A percentile compares a stretch with the other conserved stretches of the same genome.
These are phyloP conservation scores for Notodonta dromedarius DNA, from an alignment of 2,888 invertebrate species.

Conservation along the genomic window DNA sequence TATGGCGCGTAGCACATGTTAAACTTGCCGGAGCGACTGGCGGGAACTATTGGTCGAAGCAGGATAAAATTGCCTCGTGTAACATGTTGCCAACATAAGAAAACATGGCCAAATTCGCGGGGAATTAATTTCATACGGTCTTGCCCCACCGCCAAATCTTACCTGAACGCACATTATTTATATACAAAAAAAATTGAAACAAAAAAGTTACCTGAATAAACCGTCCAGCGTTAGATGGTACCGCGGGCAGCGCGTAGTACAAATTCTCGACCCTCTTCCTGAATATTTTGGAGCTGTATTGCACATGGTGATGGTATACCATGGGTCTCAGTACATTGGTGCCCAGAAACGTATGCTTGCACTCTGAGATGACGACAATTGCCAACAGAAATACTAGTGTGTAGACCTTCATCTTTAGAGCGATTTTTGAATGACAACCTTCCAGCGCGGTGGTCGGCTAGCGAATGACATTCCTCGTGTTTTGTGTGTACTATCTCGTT, in stretches of 20 bases:
- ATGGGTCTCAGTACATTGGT: conserved; percentile 9
- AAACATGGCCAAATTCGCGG: too few relatives aligned
- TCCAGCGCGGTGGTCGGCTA: too few relatives aligned
- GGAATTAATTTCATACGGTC: too few relatives aligned
- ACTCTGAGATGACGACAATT: background rate
- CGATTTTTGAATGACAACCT: background rate
- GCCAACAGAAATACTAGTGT: background rate
- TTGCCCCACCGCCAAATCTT: too few relatives aligned
- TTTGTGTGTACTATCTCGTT: too few relatives aligned
- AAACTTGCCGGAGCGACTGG: too few relatives aligned
- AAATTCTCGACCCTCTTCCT: conserved; percentile 50
- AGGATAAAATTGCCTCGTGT: too few relatives aligned
- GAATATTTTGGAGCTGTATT: conserved; percentile 35
- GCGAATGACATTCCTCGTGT: too few relatives aligned
- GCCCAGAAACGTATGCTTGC: background rate
- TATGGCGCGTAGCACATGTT: too few relatives aligned
- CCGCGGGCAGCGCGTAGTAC: conserved; percentile 33
- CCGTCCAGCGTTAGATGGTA: conserved; percentile 17
- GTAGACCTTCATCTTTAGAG: background rate
- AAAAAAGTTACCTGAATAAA: conserved; percentile 31
- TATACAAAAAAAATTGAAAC: background rate
- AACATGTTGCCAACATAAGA: too few relatives aligned
- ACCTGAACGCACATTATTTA: background rate
- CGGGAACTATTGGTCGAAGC: too few relatives aligned
- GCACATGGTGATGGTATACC: conserved; percentile 34